Evolutionary conservation across 2,113 vertebrate genomes (phyloP).

Genomic region (Bucco capensis): DNA sequence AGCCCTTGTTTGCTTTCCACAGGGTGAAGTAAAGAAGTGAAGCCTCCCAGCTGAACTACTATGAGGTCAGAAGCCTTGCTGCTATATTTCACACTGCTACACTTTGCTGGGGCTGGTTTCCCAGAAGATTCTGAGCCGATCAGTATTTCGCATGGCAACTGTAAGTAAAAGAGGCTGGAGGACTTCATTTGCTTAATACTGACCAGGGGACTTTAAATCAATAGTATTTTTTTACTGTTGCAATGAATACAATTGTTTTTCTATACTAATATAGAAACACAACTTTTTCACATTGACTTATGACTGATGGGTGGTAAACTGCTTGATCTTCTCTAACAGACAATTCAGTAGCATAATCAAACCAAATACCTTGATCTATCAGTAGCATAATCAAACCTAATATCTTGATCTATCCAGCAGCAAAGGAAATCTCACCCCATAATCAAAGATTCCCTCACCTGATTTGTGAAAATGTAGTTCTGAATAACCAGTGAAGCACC

Average conservation of each 20-base stretch:
- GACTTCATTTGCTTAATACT: neutral
- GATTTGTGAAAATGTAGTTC: neutral
- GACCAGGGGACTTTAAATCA: neutral
- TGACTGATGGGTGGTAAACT: neutral
- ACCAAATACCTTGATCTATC: neutral
- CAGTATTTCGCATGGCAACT: conserved; percentile 99
- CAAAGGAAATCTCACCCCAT: neutral
- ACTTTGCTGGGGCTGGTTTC: conserved; percentile 92
- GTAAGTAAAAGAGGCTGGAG: conserved; percentile 79
- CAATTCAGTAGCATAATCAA: neutral
- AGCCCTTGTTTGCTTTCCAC: conserved; percentile 53
- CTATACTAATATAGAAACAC: neutral
- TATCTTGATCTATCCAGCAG: neutral
- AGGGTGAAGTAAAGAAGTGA: conserved; percentile 89
- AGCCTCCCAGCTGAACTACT: conserved; percentile 85
- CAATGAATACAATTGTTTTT: neutral
- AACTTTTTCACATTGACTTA: rapidly evolving
- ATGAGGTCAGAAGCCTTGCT: conserved; percentile 98
- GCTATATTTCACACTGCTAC: conserved; percentile 95
- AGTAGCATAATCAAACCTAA: no score
- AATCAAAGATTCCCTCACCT: neutral
- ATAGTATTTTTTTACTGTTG: neutral
- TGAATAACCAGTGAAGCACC: neutral
- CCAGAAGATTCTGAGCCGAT: conserved; percentile 98
- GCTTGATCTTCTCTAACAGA: neutral